Base-by-base conservation (phyloP, 2,113 vertebrate species). In the Plestiodon gilberti region DNA sequence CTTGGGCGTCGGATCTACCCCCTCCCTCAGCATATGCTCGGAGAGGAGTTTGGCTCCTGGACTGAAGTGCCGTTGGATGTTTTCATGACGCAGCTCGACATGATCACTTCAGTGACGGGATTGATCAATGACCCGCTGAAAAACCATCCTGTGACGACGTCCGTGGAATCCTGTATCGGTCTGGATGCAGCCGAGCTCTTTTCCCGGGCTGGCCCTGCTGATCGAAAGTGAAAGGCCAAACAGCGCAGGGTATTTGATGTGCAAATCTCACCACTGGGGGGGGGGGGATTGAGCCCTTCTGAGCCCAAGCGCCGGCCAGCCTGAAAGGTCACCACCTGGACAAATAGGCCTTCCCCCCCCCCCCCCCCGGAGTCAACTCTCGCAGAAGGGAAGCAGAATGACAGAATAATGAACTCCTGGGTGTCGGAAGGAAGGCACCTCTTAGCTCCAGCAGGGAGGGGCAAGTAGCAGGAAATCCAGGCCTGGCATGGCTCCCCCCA, bases 341-440 rank as follows among this genome's bases (percentile, higher is more conserved):
- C 78, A 59, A 83, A 43, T 22, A 85, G 71, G 71, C 73, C n/a
- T 62, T 13, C 8, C 52, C 79, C 30, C 77, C 52, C 52, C 52
- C 52, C 52, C 52, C 52, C 52, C 52, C 6, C 52, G 13, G 6
- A 55, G 6, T 57, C 8, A 8, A 84, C 77, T 71, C 90, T 84
- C 83, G 83, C 86, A 71, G 17, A 89, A 64, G 86, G 23, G 74
- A 11, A 74, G 85, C 88, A 65, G 85, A n/a, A 85, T 69, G n/a
- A 0, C 38, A 6, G 9, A 69, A 48, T 11, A 33, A 1, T 1
- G 74, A 52, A 40, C 74, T 82, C 78, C 35, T 69, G 59, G 88
- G 78, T 15, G 33, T 69, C 52, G 23, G 22, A 61, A 48, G 23
- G 22, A 61, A 48, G 70, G 30, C 61, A 10, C 78, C 71, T 6